Percentiles rank a stretch among this genome's conserved stretches.
Conservation (phyloP, 2,113 vertebrate genomes). For the Limanda limanda region DNA sequence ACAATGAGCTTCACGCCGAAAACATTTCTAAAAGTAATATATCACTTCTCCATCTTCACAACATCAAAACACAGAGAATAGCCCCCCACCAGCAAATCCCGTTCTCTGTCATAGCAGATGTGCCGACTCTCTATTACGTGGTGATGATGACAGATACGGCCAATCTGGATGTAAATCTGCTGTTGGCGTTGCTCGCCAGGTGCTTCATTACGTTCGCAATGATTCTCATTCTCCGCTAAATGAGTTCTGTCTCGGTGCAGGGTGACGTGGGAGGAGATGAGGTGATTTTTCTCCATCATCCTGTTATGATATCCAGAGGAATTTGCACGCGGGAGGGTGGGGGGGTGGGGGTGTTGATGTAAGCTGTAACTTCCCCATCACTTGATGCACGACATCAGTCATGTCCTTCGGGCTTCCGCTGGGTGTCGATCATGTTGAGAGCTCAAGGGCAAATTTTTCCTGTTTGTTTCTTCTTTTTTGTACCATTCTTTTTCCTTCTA, state of each 20-base stretch:
- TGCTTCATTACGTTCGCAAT: conserved; percentile 39
- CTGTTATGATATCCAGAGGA: conserved; percentile 1
- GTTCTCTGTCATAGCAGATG: background rate
- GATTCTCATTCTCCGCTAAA: conserved; percentile 40
- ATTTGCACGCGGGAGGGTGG: background rate
- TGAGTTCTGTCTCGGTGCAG: conserved; percentile 29
- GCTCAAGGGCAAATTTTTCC: too few species aligned
- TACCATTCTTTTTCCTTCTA: background rate
- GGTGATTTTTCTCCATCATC: conserved; percentile 44
- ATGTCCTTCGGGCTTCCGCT: background rate
- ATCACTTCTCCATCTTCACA: too few species aligned
- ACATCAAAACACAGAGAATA: too few species aligned
- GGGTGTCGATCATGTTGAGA: background rate
- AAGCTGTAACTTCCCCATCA: background rate
- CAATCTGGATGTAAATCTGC: background rate
- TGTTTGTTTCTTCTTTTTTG: too few species aligned
- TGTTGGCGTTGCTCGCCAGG: conserved; percentile 25
- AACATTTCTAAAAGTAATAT: too few species aligned
- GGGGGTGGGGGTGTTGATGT: too few species aligned
- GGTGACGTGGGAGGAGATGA: conserved; percentile 28
- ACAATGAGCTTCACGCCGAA: too few species aligned
- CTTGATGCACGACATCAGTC: conserved; percentile 19
- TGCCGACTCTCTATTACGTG: background rate
- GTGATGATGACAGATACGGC: background rate
- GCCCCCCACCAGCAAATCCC: too few species aligned